Evolutionary conservation across 2,797 vertebrate genomes (phyloP), one percentile per base, ranked within the genome.

Genomic region (Sebastes minor): DNA sequence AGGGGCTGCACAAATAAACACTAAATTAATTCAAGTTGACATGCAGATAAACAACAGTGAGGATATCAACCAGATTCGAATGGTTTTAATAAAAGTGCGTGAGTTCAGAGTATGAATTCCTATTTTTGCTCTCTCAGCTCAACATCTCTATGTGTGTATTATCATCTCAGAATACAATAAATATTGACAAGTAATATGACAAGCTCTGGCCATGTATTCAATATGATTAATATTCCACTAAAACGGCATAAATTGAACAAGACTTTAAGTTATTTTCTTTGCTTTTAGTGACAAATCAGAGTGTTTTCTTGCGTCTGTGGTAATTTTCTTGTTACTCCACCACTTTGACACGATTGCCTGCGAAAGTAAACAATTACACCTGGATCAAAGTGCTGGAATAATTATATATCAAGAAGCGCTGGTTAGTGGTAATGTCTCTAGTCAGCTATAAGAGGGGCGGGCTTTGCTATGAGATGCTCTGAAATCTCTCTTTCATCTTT

Each of bases 401-500:
- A 93, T 90, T 90, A 90, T 57, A 90, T 80, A 88, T 92, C 92
- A 91, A 89, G 83, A 56, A 0, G 46, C 8, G 71, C 79, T 82
- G 84, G 91, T 93, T 92, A 82, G 86, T 55, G 72, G 52, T 91
- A 89, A 93, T 90, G 84, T 94, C 82, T 92, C 79, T 63, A 86
- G 84, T 92, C 90, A 88, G 80, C 78, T 88, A 69, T 74, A 66
- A 82, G 88, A 88, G 82, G 78, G 85, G 77, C 30, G 55, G 78
- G 81, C 73, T 84, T 87, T 75, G 78, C 86, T 81, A 61, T n/a
- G 71, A 86, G 85, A 89, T 81, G 77, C 66, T 91, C 78, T 71
- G 52, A 87, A 86, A 88, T 90, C 87, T 90, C 83, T 42, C 91
- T 95, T 93, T 93, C 86, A 93, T 93, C 91, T 93, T 91, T 91